Evolutionary conservation across 1,140 invertebrate species (phyloP).

Genomic region (Parapsyche elsis): DNA sequence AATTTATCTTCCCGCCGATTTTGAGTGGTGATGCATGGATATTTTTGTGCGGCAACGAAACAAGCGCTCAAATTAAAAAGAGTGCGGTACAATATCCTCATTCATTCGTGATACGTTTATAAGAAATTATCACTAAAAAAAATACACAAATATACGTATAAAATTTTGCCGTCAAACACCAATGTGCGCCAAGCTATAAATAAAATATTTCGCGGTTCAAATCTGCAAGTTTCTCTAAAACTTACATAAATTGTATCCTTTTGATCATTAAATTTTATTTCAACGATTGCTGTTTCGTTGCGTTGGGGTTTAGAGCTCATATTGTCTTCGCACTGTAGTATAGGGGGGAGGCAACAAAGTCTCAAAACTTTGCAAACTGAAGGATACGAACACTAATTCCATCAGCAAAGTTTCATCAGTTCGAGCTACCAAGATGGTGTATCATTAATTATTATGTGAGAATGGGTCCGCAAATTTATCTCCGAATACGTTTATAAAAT

Average conservation of each 20-base stretch:
- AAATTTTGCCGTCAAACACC: no score
- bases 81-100: conserved; percentile 15
- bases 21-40: conserved; percentile 20
- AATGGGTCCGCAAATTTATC: background rate
- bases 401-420: background rate
- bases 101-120: conserved; percentile 5
- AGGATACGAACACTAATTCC: background rate
- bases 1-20: background rate
- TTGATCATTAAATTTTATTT: no score
- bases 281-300: no score
- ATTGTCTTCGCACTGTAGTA: no score
- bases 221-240: no score
- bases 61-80: conserved; percentile 7
- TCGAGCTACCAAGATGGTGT: background rate
- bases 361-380: background rate
- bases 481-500: background rate
- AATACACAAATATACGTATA: no score
- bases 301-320: no score
- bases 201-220: no score
- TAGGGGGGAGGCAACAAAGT: no score
- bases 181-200: no score
- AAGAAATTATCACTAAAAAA: no score
- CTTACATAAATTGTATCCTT: no score
- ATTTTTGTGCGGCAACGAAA: conserved; percentile 16
- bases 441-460: conserved; percentile 18